Conservation (phyloP, 2,888 invertebrate genomes). For the Andrena fulva region DNA sequence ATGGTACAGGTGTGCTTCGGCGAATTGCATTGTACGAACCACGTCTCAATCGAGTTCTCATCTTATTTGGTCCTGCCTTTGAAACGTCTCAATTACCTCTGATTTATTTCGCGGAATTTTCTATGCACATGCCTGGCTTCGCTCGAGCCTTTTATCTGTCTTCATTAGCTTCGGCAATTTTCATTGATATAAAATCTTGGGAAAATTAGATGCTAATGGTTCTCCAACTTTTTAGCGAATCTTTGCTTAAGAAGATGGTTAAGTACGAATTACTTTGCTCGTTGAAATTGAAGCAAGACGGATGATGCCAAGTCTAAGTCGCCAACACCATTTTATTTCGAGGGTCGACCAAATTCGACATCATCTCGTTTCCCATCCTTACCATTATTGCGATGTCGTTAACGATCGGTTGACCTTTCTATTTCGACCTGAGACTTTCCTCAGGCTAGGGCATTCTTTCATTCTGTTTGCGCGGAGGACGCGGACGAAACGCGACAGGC, state of each 20-base stretch:
- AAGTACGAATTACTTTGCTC: too few relatives aligned
- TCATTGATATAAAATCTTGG: too few relatives aligned
- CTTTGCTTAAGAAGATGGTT: too few relatives aligned
- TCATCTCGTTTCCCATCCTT: not conserved
- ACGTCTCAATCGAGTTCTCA: constrained; percentile 31
- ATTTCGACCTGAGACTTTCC: not conserved
- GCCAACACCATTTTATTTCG: too few relatives aligned
- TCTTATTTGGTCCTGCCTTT: constrained; percentile 41
- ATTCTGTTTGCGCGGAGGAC: not conserved
- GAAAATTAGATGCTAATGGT: too few relatives aligned
- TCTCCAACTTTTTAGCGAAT: too few relatives aligned
- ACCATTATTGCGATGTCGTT: constrained; percentile 10
- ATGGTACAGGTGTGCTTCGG: constrained; percentile 27
- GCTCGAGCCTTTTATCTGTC: not conserved
- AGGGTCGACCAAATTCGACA: too few relatives aligned
- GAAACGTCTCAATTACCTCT: constrained; percentile 30
- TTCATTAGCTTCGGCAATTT: not conserved
- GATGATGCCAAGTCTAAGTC: too few relatives aligned
- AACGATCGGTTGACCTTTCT: not conserved
- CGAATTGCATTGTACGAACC: constrained; percentile 12
- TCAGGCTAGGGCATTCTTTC: not conserved
- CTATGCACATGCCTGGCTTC: not conserved
- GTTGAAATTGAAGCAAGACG: too few relatives aligned
- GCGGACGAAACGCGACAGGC: constrained; percentile 25
- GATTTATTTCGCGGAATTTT: constrained; percentile 2